Evolutionary conservation across 2,113 vertebrate genomes (phyloP).

Genomic region (Antennarius striatus): DNA sequence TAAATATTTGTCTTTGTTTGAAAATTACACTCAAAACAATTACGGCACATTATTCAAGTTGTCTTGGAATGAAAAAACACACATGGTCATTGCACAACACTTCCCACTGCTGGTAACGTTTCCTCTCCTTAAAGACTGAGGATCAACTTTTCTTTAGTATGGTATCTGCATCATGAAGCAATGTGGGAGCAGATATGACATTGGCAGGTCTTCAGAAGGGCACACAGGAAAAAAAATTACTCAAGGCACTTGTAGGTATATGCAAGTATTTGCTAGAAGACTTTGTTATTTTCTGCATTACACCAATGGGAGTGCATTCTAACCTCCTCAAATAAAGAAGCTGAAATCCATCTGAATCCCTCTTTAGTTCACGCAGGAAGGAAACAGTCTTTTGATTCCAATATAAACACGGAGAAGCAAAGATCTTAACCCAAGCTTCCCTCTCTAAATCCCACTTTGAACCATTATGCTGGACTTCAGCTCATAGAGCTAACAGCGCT

Average conservation of each 20-base stretch:
- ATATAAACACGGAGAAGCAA: slow-evolving; percentile 39
- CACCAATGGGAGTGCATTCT: slow-evolving; percentile 31
- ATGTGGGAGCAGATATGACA: neutral
- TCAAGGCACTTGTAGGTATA: neutral
- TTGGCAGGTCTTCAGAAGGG: slow-evolving; percentile 1
- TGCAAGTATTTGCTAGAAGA: slow-evolving; percentile 16
- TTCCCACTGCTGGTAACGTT: neutral
- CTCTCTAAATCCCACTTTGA: slow-evolving; percentile 39
- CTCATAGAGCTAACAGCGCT: slow-evolving; percentile 18
- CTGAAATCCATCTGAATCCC: slow-evolving; percentile 33
- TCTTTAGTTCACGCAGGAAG: slow-evolving; percentile 18
- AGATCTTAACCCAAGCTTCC: slow-evolving; percentile 43
- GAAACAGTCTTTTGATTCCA: slow-evolving; percentile 50
- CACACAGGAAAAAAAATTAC: neutral
- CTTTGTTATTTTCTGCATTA: slow-evolving; percentile 29
- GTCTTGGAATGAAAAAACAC: too few species aligned
- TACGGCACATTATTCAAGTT: too few species aligned
- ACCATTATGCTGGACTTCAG: slow-evolving; percentile 36
- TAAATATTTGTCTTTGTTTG: too few species aligned
- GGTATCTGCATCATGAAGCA: neutral
- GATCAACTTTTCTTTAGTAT: neutral
- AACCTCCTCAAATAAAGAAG: slow-evolving; percentile 30
- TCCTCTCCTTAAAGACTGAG: neutral
- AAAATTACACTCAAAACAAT: too few species aligned
- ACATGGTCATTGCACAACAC: too few species aligned